These are phyloP conservation scores for Lasioglossum marginatum DNA, from an alignment of 2,888 invertebrate species.

Conservation along the genomic window DNA sequence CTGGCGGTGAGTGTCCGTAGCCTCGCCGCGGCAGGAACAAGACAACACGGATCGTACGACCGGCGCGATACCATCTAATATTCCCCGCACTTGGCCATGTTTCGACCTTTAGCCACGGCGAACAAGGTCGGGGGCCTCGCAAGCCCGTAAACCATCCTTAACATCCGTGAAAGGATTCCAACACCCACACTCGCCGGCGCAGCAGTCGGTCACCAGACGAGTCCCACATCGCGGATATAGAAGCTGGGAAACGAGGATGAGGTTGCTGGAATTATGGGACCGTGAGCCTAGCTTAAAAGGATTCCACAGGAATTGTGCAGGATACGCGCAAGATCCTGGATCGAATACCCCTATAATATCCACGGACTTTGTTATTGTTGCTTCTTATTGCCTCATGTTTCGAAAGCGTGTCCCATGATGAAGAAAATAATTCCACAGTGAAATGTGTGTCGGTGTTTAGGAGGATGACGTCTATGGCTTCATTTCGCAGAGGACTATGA, in stretches of 20 bases:
- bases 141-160: constrained; percentile 77
- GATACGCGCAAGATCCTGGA: neutral
- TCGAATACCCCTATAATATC: constrained; percentile 1
- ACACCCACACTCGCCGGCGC: constrained; percentile 75
- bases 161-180: constrained; percentile 79
- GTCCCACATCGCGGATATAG: constrained; percentile 69
- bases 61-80: constrained; percentile 63
- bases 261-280: constrained; percentile 62
- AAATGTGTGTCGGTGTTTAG: neutral
- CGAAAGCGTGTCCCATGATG: neutral
- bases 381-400: neutral
- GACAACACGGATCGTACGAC: constrained; percentile 56
- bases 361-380: neutral
- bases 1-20: constrained; percentile 17
- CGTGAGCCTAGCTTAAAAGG: constrained; percentile 30
- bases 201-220: constrained; percentile 63
- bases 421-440: neutral
- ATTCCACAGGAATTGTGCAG: constrained; percentile 20
- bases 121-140: constrained; percentile 77
- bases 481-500: neutral
- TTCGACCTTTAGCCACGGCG: constrained; percentile 76
- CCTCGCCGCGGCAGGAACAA: constrained; percentile 32
- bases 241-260: constrained; percentile 60
- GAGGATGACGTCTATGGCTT: neutral
- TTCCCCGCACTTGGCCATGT: constrained; percentile 56